Conservation (phyloP, 2,888 invertebrate genomes). For the Stenchaetothrips biformis region DNA sequence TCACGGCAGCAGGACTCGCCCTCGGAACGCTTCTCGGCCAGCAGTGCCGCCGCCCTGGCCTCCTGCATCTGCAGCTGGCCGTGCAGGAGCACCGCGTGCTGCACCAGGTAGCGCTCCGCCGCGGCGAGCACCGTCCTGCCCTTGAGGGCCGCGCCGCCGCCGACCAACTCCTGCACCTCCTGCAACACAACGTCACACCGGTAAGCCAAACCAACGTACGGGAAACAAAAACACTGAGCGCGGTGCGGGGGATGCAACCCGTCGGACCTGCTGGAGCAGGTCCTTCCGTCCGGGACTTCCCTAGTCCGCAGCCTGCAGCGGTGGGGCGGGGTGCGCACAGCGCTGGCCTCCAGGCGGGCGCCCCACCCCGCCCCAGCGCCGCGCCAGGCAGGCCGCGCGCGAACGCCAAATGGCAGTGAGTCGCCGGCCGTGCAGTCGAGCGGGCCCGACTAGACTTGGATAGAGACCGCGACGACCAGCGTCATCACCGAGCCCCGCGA, state of each 20-base stretch:
- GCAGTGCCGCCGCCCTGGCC: slow-evolving; percentile 45
- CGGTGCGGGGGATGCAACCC: background rate
- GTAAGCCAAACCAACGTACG: background rate
- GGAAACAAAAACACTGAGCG: background rate
- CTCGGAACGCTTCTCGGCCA: slow-evolving; percentile 39
- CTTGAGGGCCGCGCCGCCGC: background rate
- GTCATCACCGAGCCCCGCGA: background rate
- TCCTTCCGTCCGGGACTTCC: no score
- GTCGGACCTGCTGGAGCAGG: background rate
- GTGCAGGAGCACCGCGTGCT: slow-evolving; percentile 52
- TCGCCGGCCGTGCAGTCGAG: background rate
- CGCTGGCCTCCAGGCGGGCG: no score
- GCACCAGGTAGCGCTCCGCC: slow-evolving; percentile 27
- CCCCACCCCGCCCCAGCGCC: no score
- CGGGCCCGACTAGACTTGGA: background rate
- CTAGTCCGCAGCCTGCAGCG: no score
- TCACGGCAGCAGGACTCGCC: slow-evolving; percentile 36
- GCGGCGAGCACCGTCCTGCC: slow-evolving; percentile 27
- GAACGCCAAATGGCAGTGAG: background rate
- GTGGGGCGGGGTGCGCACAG: no score
- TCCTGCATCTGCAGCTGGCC: slow-evolving; percentile 54
- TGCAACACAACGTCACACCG: slow-evolving; percentile 35
- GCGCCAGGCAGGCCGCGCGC: no score
- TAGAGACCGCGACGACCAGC: background rate
- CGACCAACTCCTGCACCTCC: slow-evolving; percentile 33